A percentile compares a stretch with the other conserved stretches of the same genome.
These are phyloP conservation scores for Pyrocephalus nanus DNA, from an alignment of 2,797 vertebrate species.

Conservation along the genomic window DNA sequence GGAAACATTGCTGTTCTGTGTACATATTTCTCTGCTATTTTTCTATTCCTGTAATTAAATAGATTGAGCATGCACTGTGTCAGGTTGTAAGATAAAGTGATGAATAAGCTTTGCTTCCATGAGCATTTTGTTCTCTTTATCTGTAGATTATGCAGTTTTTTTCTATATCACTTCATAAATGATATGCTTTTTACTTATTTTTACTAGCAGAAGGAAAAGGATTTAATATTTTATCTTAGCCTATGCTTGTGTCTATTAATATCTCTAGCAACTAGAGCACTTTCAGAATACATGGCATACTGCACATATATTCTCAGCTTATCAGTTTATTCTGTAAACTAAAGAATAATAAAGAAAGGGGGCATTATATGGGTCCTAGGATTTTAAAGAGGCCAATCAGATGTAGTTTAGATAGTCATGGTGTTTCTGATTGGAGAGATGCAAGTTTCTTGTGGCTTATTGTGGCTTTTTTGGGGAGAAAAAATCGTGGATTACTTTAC, in stretches of 20 bases:
- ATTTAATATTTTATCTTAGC: slow-evolving; percentile 49
- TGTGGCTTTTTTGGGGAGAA: background rate
- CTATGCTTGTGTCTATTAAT: slow-evolving; percentile 72
- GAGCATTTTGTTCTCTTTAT: slow-evolving; percentile 61
- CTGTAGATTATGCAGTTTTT: slow-evolving; percentile 52
- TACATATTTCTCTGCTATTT: slow-evolving; percentile 70
- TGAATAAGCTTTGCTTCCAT: slow-evolving; percentile 65
- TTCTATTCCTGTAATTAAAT: slow-evolving; percentile 71
- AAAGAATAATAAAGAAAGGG: slow-evolving; percentile 66
- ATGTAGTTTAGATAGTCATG: slow-evolving; percentile 71
- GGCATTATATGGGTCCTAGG: slow-evolving; percentile 59
- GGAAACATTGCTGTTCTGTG: slow-evolving; percentile 67
- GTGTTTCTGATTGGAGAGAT: slow-evolving; percentile 80
- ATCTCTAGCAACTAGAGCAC: slow-evolving; percentile 66
- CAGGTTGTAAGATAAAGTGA: slow-evolving; percentile 72
- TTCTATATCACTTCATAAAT: slow-evolving; percentile 70
- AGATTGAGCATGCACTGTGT: slow-evolving; percentile 65
- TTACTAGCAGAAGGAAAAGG: slow-evolving; percentile 46
- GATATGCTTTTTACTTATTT: slow-evolving; percentile 53
- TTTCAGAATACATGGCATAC: slow-evolving; percentile 58
- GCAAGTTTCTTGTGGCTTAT: slow-evolving; percentile 66
- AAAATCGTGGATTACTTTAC: slow-evolving; percentile 18
- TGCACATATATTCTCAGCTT: slow-evolving; percentile 57
- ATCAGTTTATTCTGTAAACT: slow-evolving; percentile 56
- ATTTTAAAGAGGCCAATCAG: slow-evolving; percentile 77